These are phyloP conservation scores for Hyperoplus immaculatus DNA, from an alignment of 2,797 vertebrate genomes.

Conservation along the genomic window DNA sequence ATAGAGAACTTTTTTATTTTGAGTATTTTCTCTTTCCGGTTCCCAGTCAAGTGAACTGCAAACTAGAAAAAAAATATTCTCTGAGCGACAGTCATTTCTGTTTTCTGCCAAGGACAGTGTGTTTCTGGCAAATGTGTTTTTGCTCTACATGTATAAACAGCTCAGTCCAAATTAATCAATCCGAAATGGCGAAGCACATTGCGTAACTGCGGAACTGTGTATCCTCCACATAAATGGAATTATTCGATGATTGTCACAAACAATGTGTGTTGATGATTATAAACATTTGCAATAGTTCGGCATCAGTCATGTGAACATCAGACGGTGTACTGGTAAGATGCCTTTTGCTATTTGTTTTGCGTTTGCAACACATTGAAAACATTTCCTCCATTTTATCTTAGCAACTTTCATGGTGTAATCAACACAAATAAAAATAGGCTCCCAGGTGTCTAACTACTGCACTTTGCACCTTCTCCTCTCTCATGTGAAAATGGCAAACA, in stretches of 20 bases:
- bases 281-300: neutral
- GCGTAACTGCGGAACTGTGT: conserved; percentile 3
- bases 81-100: conserved; percentile 14
- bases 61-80: conserved; percentile 1
- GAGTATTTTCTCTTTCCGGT: conserved; percentile 4
- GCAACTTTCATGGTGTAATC: neutral
- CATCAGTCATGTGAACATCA: neutral
- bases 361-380: neutral
- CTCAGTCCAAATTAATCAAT: conserved; percentile 29
- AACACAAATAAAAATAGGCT: neutral
- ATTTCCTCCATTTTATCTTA: neutral
- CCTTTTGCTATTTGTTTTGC: neutral
- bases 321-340: neutral
- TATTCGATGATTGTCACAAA: neutral
- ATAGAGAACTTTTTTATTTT: neutral
- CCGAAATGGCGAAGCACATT: conserved; percentile 30
- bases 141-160: conserved; percentile 19
- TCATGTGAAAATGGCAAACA: conserved; percentile 16
- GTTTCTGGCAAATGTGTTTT: conserved; percentile 52
- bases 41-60: conserved; percentile 5
- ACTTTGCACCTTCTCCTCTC: too few species aligned
- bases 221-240: neutral
- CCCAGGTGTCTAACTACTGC: neutral
- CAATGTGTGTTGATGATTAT: neutral
- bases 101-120: conserved; percentile 58